A percentile compares a stretch with the other conserved stretches of the same genome.
Conservation (phyloP, 2,797 vertebrate species). For the Heliangelus exortis region DNA sequence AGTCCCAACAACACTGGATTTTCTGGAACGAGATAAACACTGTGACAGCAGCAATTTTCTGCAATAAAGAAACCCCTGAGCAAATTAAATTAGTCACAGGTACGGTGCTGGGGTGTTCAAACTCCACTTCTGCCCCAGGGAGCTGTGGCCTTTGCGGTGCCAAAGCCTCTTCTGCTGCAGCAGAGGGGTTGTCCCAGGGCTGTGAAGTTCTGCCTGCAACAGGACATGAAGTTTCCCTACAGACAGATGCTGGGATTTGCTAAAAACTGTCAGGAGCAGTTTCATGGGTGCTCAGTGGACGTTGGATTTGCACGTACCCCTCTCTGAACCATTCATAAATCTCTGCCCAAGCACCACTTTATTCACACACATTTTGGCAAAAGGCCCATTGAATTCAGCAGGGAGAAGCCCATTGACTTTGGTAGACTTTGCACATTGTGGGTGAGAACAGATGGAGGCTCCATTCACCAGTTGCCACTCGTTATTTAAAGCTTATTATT, state of each 20-base stretch:
- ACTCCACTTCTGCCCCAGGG: neutral
- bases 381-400: conserved; percentile 30
- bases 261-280: neutral
- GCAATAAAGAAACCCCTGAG: neutral
- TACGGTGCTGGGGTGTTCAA: neutral
- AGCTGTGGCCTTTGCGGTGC: neutral
- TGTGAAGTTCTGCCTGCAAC: neutral
- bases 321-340: conserved; percentile 47
- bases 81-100: neutral
- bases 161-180: neutral
- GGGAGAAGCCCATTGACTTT: conserved; percentile 58
- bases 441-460: conserved; percentile 71
- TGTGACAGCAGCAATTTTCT: too few species aligned
- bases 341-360: neutral
- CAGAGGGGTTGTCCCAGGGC: neutral
- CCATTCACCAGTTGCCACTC: conserved; percentile 61
- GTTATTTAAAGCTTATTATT: conserved; percentile 58
- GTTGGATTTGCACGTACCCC: neutral
- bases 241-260: neutral
- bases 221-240: neutral
- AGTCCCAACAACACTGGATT: too few species aligned
- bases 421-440: conserved; percentile 49
- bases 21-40: too few species aligned
- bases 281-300: neutral
- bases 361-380: conserved; percentile 50